Base-by-base conservation (phyloP, 2,797 vertebrate genomes). In the Chrosomus eos region DNA sequence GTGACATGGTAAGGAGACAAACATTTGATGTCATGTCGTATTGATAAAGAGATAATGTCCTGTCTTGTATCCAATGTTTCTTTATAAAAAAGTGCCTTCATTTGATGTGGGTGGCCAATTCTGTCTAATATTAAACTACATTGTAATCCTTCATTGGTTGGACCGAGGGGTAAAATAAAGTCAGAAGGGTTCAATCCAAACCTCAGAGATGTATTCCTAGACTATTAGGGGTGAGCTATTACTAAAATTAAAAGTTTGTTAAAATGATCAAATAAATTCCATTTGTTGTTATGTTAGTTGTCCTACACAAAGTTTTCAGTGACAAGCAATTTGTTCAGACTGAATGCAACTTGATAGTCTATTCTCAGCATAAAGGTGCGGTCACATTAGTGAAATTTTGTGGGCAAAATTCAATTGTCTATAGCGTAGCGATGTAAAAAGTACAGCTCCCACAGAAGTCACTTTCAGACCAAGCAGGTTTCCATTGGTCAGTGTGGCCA, bases 1-100 rank as follows among this genome's bases (percentile, higher is more conserved):
- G 26, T 58, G n/a, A n/a, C n/a, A 72, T 77, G 64, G 53, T 31
- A 11, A 14, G 28, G 51, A 84, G 75, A 62, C 43, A 87, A 90
- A 83, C 83, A 73, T 77, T 26, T 21, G 28, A 66, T 9, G 4
- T 43, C 33, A 28, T 48, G n/a, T 23, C 13, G 43, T 21, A 21
- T 55, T 72, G 36, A 68, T 53, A 23, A 67, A 21, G 33, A 67
- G 14, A 36, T 51, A 28, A 36, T 62, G 38, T 60, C 60, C 19
- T 43, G 51, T 58, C 55, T 64, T 28, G 26, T 45, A 40, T 28
- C 4, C 48, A 70, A 68, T 18, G 48, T 23, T 7, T 45, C 7
- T 51, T 36, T 28, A 18, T 48, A 28, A 28, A 31, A 28, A 51
- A 74, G 26, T 3, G 9, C 58, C 38, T 64, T 45, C 0, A 3